Percentiles rank a stretch among this genome's conserved stretches.
These are phyloP conservation scores for Teleogryllus oceanicus DNA, from an alignment of 2,888 invertebrate genomes.

Conservation along the genomic window DNA sequence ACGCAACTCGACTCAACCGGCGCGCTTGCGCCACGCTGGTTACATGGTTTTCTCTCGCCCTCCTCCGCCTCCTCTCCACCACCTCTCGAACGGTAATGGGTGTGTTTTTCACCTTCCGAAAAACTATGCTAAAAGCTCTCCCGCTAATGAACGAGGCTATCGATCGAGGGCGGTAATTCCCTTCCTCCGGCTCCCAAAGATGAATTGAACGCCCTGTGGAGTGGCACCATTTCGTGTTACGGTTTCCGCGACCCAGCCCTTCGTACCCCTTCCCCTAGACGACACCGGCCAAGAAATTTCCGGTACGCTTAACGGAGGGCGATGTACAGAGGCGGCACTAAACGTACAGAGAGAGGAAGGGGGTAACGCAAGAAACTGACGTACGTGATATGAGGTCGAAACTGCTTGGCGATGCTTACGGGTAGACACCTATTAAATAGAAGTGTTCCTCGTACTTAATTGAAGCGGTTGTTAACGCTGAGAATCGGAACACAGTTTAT, in stretches of 20 bases:
- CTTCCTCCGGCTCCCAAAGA: neutral
- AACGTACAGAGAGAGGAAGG: neutral
- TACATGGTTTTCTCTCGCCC: neutral
- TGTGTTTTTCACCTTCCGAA: neutral
- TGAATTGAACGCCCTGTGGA: neutral
- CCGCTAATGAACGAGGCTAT: neutral
- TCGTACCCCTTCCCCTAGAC: neutral
- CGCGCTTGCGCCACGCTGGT: neutral
- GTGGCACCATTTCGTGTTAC: neutral
- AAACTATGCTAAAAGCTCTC: neutral
- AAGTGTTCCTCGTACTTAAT: no score
- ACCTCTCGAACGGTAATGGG: neutral
- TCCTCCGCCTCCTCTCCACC: neutral
- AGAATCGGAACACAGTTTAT: no score
- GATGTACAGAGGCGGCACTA: neutral
- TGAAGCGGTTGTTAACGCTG: no score
- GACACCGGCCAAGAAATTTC: neutral
- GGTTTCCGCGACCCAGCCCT: neutral
- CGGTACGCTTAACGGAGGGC: neutral
- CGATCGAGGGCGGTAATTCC: neutral
- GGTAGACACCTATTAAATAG: no score
- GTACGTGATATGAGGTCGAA: no score
- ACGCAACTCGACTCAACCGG: neutral
- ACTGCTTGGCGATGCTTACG: no score
- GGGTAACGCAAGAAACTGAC: no score